phyloP scores from a whole-genome alignment of 2,888 invertebrate genomes.

The Hetaerina titia region DNA sequence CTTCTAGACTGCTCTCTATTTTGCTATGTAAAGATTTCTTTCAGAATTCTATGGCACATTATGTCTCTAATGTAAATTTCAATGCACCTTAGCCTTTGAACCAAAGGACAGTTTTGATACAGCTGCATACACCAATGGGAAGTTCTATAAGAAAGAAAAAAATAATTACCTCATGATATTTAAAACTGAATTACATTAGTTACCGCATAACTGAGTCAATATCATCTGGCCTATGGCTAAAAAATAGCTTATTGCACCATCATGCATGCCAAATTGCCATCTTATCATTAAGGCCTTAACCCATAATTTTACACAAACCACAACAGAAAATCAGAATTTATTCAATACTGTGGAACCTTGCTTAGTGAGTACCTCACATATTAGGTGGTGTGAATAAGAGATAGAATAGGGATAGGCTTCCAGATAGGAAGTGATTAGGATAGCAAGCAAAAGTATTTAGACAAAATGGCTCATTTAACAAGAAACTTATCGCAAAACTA shows the following conservation, averaged over 20 bases:
- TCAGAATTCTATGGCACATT: not conserved
- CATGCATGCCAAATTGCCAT: not conserved
- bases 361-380: too few species aligned
- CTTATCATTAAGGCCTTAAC: not conserved
- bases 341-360: too few species aligned
- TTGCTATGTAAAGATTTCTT: not conserved
- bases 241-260: not conserved
- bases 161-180: not conserved
- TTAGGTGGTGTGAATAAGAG: too few species aligned
- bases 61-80: not conserved
- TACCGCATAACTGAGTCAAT: not conserved
- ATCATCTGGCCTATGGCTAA: not conserved
- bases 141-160: constrained; percentile 32
- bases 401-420: too few species aligned
- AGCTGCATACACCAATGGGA: constrained; percentile 51
- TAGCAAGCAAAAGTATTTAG: too few species aligned
- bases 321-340: not conserved
- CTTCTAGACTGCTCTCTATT: not conserved
- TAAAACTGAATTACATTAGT: not conserved
- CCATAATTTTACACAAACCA: not conserved
- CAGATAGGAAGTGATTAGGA: too few species aligned
- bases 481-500: too few species aligned
- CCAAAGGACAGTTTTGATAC: constrained; percentile 57
- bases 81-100: constrained; percentile 47
- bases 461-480: too few species aligned